Evolutionary conservation across 2,113 vertebrate genomes (phyloP), one percentile per base, ranked within the genome.

Genomic region (Lanius ludovicianus): DNA sequence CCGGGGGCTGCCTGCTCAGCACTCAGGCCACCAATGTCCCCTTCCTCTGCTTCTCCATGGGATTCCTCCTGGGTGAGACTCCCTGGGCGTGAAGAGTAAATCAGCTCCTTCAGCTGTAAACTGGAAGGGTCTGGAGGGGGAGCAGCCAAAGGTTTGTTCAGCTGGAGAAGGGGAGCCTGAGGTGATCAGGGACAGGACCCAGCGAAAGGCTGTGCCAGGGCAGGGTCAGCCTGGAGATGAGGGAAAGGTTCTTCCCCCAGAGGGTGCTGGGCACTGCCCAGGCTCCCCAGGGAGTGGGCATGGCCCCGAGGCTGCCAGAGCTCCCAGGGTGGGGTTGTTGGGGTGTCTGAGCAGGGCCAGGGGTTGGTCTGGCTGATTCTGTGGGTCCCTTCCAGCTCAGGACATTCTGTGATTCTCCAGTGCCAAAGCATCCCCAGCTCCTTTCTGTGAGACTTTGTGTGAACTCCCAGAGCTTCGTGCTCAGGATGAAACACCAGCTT

Each of bases 31-130:
- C 91, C 87, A 98, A 97, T 1, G 96, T 99, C 84, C 92, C 98
- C 81, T 99, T 98, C 97, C 98, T 99, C 84, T 99, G 99, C 92
- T 25, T 99, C 91, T 99, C 99, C 95, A 99, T 99, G 99, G 99
- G 99, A 89, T 37, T 99, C 18, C 96, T 99, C 42, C 98, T 98
- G 73, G 99, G 99, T 99, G 80, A 99, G 99, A 22, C 17, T 31
- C 28, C 42, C 30, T 3, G 21, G 0, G 27, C 41, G 1, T 0
- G 1, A 10, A 0, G 25, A 27, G 20, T 1, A 2, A 16, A 70
- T 8, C 37, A 7, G 75, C 52, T 79, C 56, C 35, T 55, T 35
- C 0, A 7, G 22, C 1, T 1, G 10, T 8, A 12, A 17, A 10
- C 7, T 44, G 84, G 41, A 17, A 17, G 41, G 50, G 39, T 3